These are phyloP conservation scores for Staurois parvus DNA, from an alignment of 2,797 vertebrate genomes.

Conservation along the genomic window DNA sequence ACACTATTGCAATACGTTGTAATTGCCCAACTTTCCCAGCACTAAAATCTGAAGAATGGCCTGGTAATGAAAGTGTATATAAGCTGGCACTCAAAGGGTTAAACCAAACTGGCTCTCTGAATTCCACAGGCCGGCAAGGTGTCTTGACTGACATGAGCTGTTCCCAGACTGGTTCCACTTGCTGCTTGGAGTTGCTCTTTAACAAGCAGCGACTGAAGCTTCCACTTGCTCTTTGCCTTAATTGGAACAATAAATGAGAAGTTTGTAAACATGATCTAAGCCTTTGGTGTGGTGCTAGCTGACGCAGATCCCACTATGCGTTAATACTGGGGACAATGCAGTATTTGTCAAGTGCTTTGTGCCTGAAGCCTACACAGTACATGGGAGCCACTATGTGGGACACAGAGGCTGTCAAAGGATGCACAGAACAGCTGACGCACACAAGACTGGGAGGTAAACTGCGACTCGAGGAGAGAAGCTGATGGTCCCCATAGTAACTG, in stretches of 20 bases:
- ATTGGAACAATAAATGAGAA: neutral
- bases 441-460: neutral
- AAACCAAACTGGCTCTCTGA: too few species aligned
- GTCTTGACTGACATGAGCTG: too few species aligned
- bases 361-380: constrained; percentile 4
- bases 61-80: too few species aligned
- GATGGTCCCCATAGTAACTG: constrained; percentile 15
- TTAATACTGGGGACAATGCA: neutral
- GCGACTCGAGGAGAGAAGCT: neutral
- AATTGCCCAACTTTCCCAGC: too few species aligned
- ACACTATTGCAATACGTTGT: too few species aligned
- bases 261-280: neutral
- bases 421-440: constrained; percentile 13
- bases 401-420: neutral
- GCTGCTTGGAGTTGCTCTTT: neutral
- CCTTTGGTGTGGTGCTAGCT: neutral
- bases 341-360: neutral
- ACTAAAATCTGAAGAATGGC: too few species aligned
- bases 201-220: neutral
- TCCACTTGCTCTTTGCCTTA: neutral
- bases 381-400: constrained; percentile 11
- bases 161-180: too few species aligned
- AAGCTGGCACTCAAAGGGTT: too few species aligned
- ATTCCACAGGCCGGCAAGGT: too few species aligned
- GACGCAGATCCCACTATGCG: constrained; percentile 5